A percentile compares a stretch with the other conserved stretches of the same genome.
phyloP scores from a whole-genome alignment of 1,140 invertebrate genomes.

The Apis florea region DNA sequence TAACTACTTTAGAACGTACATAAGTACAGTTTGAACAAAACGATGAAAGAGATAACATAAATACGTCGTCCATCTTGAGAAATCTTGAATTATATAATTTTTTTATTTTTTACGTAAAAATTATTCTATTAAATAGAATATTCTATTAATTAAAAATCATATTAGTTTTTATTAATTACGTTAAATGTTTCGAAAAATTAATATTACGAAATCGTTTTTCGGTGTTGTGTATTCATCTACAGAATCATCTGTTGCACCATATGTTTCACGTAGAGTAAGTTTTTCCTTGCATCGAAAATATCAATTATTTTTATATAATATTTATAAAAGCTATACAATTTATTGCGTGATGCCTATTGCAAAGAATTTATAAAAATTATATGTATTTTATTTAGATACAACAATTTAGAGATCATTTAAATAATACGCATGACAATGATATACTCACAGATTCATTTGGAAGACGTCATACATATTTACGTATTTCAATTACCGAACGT shows the following conservation, averaged over 20 bases:
- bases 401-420: constrained; percentile 67
- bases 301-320: background rate
- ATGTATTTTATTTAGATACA: constrained; percentile 65
- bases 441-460: constrained; percentile 91
- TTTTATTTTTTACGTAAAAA: background rate
- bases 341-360: background rate
- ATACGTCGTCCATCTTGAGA: constrained; percentile 10
- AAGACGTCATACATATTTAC: constrained; percentile 93
- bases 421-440: constrained; percentile 63
- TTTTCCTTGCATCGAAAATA: background rate
- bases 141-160: constrained; percentile 15
- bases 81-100: constrained; percentile 11
- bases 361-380: background rate
- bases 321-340: background rate
- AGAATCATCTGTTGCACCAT: constrained; percentile 20
- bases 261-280: constrained; percentile 42
- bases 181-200: constrained; percentile 57
- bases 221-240: constrained; percentile 40
- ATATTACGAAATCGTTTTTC: constrained; percentile 6
- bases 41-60: background rate
- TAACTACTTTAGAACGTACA: background rate
- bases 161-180: background rate
- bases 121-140: background rate
- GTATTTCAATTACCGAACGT: constrained; percentile 97
- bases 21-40: background rate